Conservation (phyloP, 2,113 vertebrate species). For the Martes martes region DNA sequence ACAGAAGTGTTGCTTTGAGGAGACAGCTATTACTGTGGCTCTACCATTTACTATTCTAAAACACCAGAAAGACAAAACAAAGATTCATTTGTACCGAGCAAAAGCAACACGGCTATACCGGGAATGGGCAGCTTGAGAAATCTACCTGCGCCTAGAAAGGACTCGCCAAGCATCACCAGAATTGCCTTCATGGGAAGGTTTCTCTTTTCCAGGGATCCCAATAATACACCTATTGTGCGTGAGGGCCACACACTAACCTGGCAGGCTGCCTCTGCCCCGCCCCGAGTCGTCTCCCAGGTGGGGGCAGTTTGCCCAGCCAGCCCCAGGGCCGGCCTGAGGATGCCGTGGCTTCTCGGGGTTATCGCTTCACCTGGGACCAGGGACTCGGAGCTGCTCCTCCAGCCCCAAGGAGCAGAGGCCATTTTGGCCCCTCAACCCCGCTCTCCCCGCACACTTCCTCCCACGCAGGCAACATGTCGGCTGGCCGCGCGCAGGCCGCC, state of each 20-base stretch:
- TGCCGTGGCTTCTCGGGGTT: neutral
- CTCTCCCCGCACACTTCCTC: neutral
- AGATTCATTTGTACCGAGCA: neutral
- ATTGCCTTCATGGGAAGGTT: neutral
- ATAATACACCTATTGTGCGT: slow-evolving; percentile 31
- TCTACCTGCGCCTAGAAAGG: neutral
- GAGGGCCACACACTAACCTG: neutral
- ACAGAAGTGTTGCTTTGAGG: neutral
- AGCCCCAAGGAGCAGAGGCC: slow-evolving; percentile 6
- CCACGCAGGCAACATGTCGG: neutral
- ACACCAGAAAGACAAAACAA: neutral
- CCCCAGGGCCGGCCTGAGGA: neutral
- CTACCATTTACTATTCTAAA: neutral
- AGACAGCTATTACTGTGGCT: neutral
- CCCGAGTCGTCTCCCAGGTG: neutral
- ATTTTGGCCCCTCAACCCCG: slow-evolving; percentile 16
- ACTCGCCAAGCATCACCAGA: neutral
- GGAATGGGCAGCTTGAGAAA: neutral
- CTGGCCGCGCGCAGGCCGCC: neutral
- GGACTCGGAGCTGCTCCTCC: neutral
- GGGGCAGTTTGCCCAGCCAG: neutral
- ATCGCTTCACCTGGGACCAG: neutral
- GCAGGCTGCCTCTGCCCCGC: neutral
- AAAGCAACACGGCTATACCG: neutral
- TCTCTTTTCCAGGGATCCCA: slow-evolving; percentile 26